Percentiles rank a stretch among this genome's conserved stretches.
phyloP scores from a whole-genome alignment of 2,888 invertebrate genomes.

The Sympetrum striolatum region DNA sequence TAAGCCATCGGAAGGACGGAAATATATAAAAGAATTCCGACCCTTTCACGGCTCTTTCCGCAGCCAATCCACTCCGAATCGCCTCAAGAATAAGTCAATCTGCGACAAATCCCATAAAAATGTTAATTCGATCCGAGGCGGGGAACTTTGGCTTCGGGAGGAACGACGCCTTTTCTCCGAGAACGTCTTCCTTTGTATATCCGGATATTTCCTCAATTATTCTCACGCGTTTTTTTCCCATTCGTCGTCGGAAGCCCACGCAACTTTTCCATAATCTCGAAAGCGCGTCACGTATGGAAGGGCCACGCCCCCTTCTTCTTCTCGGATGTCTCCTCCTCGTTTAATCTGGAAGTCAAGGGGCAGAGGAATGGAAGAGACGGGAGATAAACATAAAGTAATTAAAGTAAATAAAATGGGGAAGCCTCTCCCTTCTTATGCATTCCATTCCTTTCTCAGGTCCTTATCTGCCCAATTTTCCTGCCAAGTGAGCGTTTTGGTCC shows the following conservation, averaged over 20 bases:
- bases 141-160: background rate
- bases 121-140: background rate
- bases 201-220: background rate
- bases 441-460: background rate
- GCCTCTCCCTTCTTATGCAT: background rate
- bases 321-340: background rate
- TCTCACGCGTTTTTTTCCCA: background rate
- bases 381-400: background rate
- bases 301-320: background rate
- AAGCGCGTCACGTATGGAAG: background rate
- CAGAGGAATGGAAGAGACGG: background rate
- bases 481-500: too few relatives aligned
- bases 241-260: background rate
- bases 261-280: background rate
- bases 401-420: background rate
- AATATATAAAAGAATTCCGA: background rate
- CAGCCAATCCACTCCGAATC: background rate
- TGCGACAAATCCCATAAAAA: conserved; percentile 19
- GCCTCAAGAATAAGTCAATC: background rate
- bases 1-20: background rate
- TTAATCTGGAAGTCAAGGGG: background rate
- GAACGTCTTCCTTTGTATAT: background rate
- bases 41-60: background rate
- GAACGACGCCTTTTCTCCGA: background rate
- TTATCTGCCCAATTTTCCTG: background rate